Evolutionary conservation across 2,888 invertebrate species (phyloP).

Genomic region (Limenitis camilla): DNA sequence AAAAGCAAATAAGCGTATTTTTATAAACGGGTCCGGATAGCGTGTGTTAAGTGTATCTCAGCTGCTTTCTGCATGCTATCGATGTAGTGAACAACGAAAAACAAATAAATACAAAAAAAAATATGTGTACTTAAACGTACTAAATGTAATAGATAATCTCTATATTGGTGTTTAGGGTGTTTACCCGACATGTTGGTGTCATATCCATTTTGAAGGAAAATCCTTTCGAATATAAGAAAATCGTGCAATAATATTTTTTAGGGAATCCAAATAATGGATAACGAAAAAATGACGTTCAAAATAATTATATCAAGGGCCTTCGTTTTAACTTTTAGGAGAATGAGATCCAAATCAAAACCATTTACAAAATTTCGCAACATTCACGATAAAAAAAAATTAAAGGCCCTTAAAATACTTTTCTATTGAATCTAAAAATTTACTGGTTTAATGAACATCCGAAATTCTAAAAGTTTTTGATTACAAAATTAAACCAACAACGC

Average conservation of each 20-base stretch:
- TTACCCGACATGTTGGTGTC: slow-evolving; percentile 39
- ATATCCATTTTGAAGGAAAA: slow-evolving; percentile 53
- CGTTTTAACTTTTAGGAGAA: too few species aligned
- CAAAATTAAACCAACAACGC: slow-evolving; percentile 49
- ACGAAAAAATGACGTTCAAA: too few species aligned
- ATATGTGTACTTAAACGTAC: slow-evolving; percentile 53
- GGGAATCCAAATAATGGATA: too few species aligned
- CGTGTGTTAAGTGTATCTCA: slow-evolving; percentile 35
- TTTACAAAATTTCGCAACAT: slow-evolving; percentile 28
- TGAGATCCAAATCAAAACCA: slow-evolving; percentile 51
- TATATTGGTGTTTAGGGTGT: slow-evolving; percentile 53
- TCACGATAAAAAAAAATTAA: too few species aligned
- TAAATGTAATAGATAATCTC: slow-evolving; percentile 62
- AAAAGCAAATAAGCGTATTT: slow-evolving; percentile 29
- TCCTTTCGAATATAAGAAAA: slow-evolving; percentile 11
- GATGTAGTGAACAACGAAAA: slow-evolving; percentile 67
- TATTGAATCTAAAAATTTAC: neutral
- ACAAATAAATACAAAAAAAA: slow-evolving; percentile 59
- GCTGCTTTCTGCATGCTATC: slow-evolving; percentile 44
- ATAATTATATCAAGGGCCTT: too few species aligned
- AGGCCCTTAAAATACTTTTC: too few species aligned
- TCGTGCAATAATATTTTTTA: neutral
- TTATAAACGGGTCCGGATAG: slow-evolving; percentile 48
- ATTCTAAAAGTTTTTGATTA: neutral
- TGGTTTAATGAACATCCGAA: neutral